These are phyloP conservation scores for Acanthurus leucopareius DNA, from an alignment of 2,797 vertebrate genomes.

Conservation along the genomic window DNA sequence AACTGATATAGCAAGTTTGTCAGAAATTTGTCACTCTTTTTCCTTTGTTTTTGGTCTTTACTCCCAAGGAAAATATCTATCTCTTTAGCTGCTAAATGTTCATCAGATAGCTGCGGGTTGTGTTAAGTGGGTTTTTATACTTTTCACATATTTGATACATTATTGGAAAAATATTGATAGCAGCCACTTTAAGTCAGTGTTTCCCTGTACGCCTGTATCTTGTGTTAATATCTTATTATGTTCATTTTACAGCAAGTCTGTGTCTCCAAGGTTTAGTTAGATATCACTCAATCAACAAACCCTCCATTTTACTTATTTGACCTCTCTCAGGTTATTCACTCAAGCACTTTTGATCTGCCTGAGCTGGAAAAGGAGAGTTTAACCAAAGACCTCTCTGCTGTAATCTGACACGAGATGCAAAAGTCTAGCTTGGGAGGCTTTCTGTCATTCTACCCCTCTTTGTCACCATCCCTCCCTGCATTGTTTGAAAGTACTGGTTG, in stretches of 20 bases:
- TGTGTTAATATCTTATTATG: conserved; percentile 11
- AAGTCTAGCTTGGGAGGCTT: conserved; percentile 4
- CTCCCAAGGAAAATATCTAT: background rate
- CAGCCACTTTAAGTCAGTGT: background rate
- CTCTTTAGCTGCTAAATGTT: background rate
- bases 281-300: conserved; percentile 11
- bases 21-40: background rate
- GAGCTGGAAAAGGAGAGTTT: conserved; percentile 19
- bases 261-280: background rate
- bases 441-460: background rate
- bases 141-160: background rate
- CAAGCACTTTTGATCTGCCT: conserved; percentile 15
- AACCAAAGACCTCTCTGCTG: conserved; percentile 22
- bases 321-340: conserved; percentile 37
- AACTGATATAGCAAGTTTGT: background rate
- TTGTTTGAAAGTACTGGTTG: conserved; percentile 62
- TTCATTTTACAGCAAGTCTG: conserved; percentile 14
- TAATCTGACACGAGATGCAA: conserved; percentile 32
- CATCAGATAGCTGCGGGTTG: background rate
- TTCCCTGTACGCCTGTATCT: background rate
- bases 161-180: background rate
- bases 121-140: background rate
- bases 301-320: conserved; percentile 18
- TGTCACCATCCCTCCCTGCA: conserved; percentile 15
- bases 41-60: background rate